phyloP scores from a whole-genome alignment of 2,888 invertebrate species.

The Erpobdella octoculata region DNA sequence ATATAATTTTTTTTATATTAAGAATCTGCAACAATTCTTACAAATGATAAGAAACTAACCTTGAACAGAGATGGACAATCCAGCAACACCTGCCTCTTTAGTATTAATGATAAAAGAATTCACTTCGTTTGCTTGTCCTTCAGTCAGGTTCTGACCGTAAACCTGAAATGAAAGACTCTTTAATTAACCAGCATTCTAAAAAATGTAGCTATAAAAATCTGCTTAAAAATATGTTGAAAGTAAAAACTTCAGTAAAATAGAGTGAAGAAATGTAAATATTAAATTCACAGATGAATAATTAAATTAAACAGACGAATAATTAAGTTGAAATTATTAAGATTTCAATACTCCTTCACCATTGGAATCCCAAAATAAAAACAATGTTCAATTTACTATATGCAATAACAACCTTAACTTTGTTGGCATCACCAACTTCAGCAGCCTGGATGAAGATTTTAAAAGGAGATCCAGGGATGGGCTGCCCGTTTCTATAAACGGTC shows the following conservation, averaged over 20 bases:
- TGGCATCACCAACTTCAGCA: constrained; percentile 89
- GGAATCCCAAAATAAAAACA: neutral
- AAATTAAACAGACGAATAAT: too few relatives aligned
- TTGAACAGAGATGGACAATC: constrained; percentile 66
- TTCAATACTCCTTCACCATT: neutral
- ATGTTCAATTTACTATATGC: constrained; percentile 53
- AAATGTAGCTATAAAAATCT: too few relatives aligned
- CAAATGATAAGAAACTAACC: constrained; percentile 50
- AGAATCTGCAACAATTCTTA: neutral
- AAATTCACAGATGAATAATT: too few relatives aligned
- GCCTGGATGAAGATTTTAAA: constrained; percentile 90
- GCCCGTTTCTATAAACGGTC: constrained; percentile 71
- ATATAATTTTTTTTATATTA: neutral
- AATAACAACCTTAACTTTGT: constrained; percentile 84
- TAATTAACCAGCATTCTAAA: too few relatives aligned
- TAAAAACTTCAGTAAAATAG: too few relatives aligned
- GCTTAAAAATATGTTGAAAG: too few relatives aligned
- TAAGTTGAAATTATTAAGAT: too few relatives aligned
- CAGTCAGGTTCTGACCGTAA: constrained; percentile 58
- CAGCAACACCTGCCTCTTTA: constrained; percentile 70
- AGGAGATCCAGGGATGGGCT: constrained; percentile 87
- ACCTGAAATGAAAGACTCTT: constrained; percentile 9
- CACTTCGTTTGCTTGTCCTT: constrained; percentile 83
- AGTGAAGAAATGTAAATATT: too few relatives aligned
- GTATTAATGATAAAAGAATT: constrained; percentile 92